Percentiles rank a stretch among this genome's conserved stretches.
Evolutionary conservation across 2,888 invertebrate genomes (phyloP).

Genomic region (Crossocerus cetratus): DNA sequence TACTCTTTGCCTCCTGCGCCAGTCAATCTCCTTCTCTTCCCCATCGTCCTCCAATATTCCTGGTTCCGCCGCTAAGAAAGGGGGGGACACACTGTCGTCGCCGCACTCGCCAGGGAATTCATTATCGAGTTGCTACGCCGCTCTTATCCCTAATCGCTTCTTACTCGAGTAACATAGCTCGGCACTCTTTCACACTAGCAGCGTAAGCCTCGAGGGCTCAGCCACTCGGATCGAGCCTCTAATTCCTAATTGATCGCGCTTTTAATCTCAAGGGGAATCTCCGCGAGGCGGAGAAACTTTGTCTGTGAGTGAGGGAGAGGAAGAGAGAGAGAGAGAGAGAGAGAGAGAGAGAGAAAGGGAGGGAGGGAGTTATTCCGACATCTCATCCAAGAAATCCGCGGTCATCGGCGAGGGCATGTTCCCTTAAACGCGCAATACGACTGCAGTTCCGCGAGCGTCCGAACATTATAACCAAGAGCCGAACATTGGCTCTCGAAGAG

Average conservation of each 20-base stretch:
- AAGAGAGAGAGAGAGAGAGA: too few species aligned
- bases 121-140: conserved; percentile 9
- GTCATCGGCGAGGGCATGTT: conserved; percentile 1
- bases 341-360: too few species aligned
- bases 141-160: not conserved
- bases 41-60: conserved; percentile 17
- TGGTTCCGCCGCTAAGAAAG: conserved; percentile 44
- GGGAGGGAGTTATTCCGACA: too few species aligned
- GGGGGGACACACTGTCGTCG: conserved; percentile 34
- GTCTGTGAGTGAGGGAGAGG: too few species aligned
- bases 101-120: conserved; percentile 10
- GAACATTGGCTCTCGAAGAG: conserved; percentile 43
- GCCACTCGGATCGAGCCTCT: too few species aligned
- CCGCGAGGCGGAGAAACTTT: not conserved
- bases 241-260: too few species aligned
- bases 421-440: conserved; percentile 51
- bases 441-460: conserved; percentile 20
- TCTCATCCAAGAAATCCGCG: conserved; percentile 5
- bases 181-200: too few species aligned
- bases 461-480: conserved; percentile 22
- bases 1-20: conserved; percentile 46
- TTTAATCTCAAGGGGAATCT: not conserved
- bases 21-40: conserved; percentile 4
- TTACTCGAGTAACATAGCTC: not conserved
- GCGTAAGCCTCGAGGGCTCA: too few species aligned